These are phyloP conservation scores for Rana temporaria DNA, from an alignment of 2,113 vertebrate genomes.

Conservation along the genomic window DNA sequence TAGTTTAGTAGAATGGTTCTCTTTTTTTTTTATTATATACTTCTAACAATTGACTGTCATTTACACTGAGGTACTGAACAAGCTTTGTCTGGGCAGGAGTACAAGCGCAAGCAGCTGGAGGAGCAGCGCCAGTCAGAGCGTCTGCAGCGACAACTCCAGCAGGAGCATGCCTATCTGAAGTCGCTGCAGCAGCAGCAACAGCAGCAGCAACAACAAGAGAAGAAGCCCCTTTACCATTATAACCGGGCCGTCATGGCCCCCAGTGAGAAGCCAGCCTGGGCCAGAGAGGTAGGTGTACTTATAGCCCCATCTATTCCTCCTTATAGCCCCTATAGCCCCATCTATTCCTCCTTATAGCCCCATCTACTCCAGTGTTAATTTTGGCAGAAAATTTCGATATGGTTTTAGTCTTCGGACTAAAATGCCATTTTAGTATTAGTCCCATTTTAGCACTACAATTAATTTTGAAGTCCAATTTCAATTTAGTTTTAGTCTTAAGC, in stretches of 20 bases:
- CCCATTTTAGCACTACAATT: too few species aligned
- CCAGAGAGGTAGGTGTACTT: slow-evolving; percentile 78
- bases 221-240: slow-evolving; percentile 87
- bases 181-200: slow-evolving; percentile 80
- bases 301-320: not conserved
- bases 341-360: too few species aligned
- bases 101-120: slow-evolving; percentile 92
- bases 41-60: not conserved
- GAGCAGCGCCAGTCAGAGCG: slow-evolving; percentile 90
- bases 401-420: too few species aligned
- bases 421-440: too few species aligned
- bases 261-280: slow-evolving; percentile 89
- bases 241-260: slow-evolving; percentile 80
- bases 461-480: too few species aligned
- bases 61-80: not conserved
- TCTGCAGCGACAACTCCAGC: slow-evolving; percentile 90
- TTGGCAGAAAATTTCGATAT: too few species aligned
- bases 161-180: slow-evolving; percentile 91
- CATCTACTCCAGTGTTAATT: too few species aligned
- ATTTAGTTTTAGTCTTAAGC: too few species aligned
- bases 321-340: not conserved
- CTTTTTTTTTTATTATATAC: too few species aligned
- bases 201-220: slow-evolving; percentile 71
- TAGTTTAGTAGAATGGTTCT: too few species aligned
- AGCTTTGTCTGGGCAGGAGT: slow-evolving; percentile 77